A percentile compares a stretch with the other conserved stretches of the same genome.
Conservation (phyloP, 2,888 invertebrate genomes). For the Helobdella robusta region DNA sequence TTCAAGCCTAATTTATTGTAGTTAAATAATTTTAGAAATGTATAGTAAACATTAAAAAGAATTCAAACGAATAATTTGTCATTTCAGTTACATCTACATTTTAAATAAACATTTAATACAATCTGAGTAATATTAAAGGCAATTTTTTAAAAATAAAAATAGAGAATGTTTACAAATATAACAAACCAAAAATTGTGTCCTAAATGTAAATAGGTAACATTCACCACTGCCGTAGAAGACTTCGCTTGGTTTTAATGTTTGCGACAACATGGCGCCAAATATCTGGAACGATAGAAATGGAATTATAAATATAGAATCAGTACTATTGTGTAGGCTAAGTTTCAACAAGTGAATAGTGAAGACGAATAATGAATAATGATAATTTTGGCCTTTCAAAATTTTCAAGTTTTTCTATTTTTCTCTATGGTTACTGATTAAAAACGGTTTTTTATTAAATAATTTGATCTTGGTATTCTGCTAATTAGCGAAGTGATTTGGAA, state of each 20-base stretch:
- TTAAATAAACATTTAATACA: too few species aligned
- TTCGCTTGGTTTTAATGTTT: conserved; percentile 81
- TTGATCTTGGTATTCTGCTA: too few species aligned
- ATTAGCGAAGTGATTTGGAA: too few species aligned
- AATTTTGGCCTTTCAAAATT: not conserved
- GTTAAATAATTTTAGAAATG: not conserved
- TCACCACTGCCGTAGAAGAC: conserved; percentile 97
- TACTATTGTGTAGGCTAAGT: too few species aligned
- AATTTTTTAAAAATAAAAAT: conserved; percentile 1
- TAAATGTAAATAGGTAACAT: conserved; percentile 68
- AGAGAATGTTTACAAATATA: not conserved
- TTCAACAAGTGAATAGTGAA: too few species aligned
- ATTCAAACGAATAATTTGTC: not conserved
- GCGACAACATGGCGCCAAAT: conserved; percentile 88
- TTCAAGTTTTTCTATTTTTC: not conserved
- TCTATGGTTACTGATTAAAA: not conserved
- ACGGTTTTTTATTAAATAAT: not conserved
- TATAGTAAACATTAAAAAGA: not conserved
- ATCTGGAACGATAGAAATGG: conserved; percentile 56
- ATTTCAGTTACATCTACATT: too few species aligned
- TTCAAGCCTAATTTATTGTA: not conserved
- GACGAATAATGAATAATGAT: not conserved
- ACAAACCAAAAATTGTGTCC: conserved; percentile 58
- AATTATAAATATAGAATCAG: not conserved
- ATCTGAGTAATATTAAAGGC: not conserved